Conservation (phyloP, 2,113 vertebrate species). For the Amblyornis subalaris region DNA sequence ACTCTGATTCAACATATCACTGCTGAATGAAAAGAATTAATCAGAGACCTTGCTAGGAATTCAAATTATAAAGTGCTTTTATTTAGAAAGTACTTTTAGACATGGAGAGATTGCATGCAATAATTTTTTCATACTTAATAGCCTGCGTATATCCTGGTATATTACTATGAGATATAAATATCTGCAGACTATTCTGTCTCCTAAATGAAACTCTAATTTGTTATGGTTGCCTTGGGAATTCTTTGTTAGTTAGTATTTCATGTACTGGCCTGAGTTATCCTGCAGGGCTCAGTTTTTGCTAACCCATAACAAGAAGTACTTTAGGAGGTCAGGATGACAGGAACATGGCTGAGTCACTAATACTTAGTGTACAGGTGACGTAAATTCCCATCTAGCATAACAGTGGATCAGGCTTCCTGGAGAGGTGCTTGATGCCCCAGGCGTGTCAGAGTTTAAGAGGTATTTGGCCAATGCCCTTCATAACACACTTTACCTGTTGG, state of each 20-base stretch:
- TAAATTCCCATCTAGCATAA: neutral
- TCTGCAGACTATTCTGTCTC: neutral
- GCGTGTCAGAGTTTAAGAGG: neutral
- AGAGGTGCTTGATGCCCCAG: neutral
- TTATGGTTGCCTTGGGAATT: neutral
- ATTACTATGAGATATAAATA: neutral
- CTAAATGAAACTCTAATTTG: neutral
- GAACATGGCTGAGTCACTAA: neutral
- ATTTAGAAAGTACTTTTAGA: neutral
- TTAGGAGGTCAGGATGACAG: neutral
- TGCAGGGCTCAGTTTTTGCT: neutral
- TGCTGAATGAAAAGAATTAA: neutral
- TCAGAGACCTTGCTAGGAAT: neutral
- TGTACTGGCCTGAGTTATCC: neutral
- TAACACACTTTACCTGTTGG: neutral
- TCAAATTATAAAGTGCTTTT: neutral
- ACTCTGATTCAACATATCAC: neutral
- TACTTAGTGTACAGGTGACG: accelerated
- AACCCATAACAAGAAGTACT: neutral
- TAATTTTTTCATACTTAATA: neutral
- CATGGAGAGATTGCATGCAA: neutral
- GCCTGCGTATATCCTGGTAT: neutral
- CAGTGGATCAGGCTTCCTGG: neutral
- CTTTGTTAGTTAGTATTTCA: neutral
- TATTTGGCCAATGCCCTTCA: neutral